phyloP scores from a whole-genome alignment of 1,140 invertebrate genomes.

The Caligus rogercresseyi region DNA sequence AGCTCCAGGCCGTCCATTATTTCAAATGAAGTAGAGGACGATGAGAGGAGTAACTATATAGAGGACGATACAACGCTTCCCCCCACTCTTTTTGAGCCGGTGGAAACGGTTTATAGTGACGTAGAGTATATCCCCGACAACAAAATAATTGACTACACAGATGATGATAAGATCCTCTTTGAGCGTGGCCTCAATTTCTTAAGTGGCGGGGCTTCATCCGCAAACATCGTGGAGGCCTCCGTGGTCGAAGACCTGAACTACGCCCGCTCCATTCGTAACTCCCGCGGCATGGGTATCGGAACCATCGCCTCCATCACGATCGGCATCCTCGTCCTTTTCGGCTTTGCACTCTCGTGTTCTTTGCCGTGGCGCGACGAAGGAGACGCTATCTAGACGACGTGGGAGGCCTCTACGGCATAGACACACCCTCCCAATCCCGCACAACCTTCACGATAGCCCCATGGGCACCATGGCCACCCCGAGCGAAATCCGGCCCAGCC shows the following conservation, averaged over 20 bases:
- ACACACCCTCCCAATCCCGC: constrained; percentile 3
- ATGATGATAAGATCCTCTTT: constrained; percentile 9
- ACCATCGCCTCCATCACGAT: constrained; percentile 5
- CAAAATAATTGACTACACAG: constrained; percentile 1
- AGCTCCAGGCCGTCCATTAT: neutral
- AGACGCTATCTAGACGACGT: neutral
- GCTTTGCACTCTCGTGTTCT: constrained; percentile 1
- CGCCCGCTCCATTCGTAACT: neutral
- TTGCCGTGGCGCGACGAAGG: constrained; percentile 1
- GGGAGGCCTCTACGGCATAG: neutral
- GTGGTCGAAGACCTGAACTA: constrained; percentile 16
- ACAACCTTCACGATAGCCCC: constrained; percentile 5
- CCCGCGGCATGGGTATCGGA: constrained; percentile 1
- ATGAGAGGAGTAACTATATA: neutral
- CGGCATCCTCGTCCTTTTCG: neutral
- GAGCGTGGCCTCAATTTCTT: constrained; percentile 4
- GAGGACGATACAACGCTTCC: neutral
- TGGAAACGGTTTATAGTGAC: neutral
- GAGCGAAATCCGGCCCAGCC: neutral
- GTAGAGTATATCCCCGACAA: neutral
- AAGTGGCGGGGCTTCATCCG: neutral
- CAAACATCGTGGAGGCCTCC: constrained; percentile 3
- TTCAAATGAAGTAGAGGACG: neutral
- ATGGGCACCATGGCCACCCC: constrained; percentile 2
- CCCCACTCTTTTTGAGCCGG: neutral